phyloP scores from a whole-genome alignment of 2,888 invertebrate species.

The Drosophila differens region DNA sequence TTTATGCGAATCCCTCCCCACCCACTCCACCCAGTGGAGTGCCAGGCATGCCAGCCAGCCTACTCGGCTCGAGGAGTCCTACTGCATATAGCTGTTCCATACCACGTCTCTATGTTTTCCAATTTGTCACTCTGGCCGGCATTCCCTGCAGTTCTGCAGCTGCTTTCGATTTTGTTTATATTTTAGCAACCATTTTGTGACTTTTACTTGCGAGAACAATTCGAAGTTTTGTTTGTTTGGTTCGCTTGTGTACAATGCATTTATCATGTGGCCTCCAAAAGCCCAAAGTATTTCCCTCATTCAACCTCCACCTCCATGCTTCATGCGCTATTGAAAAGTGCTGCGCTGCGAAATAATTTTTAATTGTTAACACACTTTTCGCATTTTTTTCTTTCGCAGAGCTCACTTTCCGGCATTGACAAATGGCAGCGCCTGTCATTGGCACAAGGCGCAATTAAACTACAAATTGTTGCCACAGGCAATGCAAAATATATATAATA shows the following conservation, averaged over 20 bases:
- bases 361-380: conserved; percentile 52
- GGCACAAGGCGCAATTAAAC: conserved; percentile 4
- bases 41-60: conserved; percentile 26
- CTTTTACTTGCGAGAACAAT: conserved; percentile 51
- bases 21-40: background rate
- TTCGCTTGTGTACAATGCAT: conserved; percentile 24
- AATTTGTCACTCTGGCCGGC: conserved; percentile 69
- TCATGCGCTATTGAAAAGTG: background rate
- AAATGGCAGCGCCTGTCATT: conserved; percentile 19
- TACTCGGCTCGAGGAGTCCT: conserved; percentile 35
- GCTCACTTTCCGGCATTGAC: conserved; percentile 10
- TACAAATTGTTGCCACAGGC: conserved; percentile 20
- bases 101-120: conserved; percentile 53
- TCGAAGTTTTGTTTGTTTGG: conserved; percentile 47
- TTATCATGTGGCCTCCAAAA: conserved; percentile 22
- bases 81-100: conserved; percentile 34
- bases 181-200: conserved; percentile 64
- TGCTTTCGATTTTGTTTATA: conserved; percentile 60
- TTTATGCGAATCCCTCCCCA: conserved; percentile 53
- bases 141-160: conserved; percentile 52
- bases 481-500: conserved; percentile 14
- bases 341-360: conserved; percentile 41
- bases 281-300: conserved; percentile 1
- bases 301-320: background rate
- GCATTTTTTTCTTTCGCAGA: background rate